Percentiles rank a stretch among this genome's conserved stretches.
phyloP scores from a whole-genome alignment of 2,888 invertebrate species.

The Ornithoptera alexandrae region DNA sequence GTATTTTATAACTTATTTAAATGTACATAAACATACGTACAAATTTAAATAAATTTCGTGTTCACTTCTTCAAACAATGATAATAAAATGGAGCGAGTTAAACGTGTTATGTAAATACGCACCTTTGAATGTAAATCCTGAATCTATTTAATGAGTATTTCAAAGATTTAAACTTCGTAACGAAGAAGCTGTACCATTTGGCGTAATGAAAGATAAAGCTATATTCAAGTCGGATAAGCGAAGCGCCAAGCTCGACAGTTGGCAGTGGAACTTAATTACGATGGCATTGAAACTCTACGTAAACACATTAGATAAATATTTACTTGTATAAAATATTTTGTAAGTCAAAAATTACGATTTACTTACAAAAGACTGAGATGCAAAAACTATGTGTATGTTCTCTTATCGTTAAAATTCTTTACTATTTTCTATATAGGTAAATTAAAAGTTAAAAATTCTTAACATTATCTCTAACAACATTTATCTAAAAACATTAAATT shows the following conservation, averaged over 20 bases:
- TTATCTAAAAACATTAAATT: no score
- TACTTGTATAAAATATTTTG: no score
- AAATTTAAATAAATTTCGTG: slow-evolving; percentile 27
- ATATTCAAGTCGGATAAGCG: slow-evolving; percentile 4
- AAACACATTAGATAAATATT: no score
- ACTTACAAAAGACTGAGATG: background rate
- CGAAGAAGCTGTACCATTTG: slow-evolving; percentile 11
- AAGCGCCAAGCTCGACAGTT: slow-evolving; percentile 6
- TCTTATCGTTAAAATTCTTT: background rate
- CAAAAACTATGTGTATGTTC: background rate
- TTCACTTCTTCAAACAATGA: slow-evolving; percentile 27
- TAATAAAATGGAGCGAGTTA: slow-evolving; percentile 23
- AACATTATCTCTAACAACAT: no score
- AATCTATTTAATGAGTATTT: slow-evolving; percentile 25
- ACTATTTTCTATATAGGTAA: no score
- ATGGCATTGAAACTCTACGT: background rate
- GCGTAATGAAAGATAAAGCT: slow-evolving; percentile 19
- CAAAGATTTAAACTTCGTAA: slow-evolving; percentile 21
- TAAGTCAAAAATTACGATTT: no score
- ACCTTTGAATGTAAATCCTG: slow-evolving; percentile 29
- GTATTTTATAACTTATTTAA: slow-evolving; percentile 24
- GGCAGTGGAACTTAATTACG: slow-evolving; percentile 4
- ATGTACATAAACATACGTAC: slow-evolving; percentile 11
- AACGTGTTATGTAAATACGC: slow-evolving; percentile 30
- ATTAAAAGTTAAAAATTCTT: no score